These are phyloP conservation scores for Spodoptera exigua DNA, from an alignment of 2,888 invertebrate genomes.

Conservation along the genomic window DNA sequence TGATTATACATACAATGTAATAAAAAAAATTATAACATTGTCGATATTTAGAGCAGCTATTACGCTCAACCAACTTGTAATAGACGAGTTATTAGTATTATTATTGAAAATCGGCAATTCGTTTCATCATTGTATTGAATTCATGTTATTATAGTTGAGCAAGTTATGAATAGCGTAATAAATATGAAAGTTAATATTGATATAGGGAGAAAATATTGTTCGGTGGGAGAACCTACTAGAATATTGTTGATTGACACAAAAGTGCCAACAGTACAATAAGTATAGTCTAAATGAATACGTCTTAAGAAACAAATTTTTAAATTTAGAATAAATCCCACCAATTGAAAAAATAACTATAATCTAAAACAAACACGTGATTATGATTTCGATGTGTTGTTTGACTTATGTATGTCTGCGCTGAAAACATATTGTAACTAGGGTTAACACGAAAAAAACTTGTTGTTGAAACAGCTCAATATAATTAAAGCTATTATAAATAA, in stretches of 20 bases:
- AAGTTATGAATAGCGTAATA: slow-evolving; percentile 46
- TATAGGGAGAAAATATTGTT: slow-evolving; percentile 53
- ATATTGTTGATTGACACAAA: no score
- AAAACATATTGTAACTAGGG: slow-evolving; percentile 1
- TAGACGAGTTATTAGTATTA: slow-evolving; percentile 82
- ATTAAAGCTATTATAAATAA: slow-evolving; percentile 44
- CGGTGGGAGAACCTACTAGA: slow-evolving; percentile 55
- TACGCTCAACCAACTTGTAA: slow-evolving; percentile 83
- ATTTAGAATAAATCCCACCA: no score
- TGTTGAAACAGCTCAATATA: slow-evolving; percentile 22
- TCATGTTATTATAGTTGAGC: slow-evolving; percentile 55
- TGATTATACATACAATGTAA: slow-evolving; percentile 78
- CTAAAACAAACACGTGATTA: no score
- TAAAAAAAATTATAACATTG: slow-evolving; percentile 80
- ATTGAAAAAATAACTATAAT: no score
- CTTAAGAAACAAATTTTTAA: no score
- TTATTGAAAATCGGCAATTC: slow-evolving; percentile 77
- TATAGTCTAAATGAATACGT: no score
- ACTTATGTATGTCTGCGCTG: no score
- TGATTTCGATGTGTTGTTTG: no score
- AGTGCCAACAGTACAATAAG: no score
- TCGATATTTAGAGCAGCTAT: slow-evolving; percentile 83
- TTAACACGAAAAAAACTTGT: background rate
- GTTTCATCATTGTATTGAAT: slow-evolving; percentile 71
- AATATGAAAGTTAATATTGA: slow-evolving; percentile 59